Conservation (phyloP, 2,888 invertebrate genomes). For the Acrocyrtus sp. region DNA sequence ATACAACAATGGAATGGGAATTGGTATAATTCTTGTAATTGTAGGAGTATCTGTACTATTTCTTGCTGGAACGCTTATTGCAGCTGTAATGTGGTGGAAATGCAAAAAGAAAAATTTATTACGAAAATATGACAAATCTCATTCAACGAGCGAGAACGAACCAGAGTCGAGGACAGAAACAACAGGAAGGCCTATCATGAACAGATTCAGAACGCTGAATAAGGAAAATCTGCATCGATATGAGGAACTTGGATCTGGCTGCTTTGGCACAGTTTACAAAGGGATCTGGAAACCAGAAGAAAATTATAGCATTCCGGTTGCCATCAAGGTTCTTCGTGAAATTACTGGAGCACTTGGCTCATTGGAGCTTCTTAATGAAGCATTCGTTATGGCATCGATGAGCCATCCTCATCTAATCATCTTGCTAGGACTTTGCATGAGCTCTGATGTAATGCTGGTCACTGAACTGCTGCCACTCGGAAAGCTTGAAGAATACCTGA, state of each 20-base stretch:
- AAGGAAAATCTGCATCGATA: slow-evolving; percentile 92
- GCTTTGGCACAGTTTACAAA: slow-evolving; percentile 96
- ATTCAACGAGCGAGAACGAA: too few relatives aligned
- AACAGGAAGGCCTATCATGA: slow-evolving; percentile 92
- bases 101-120: too few relatives aligned
- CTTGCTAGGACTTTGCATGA: slow-evolving; percentile 94
- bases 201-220: slow-evolving; percentile 90
- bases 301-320: slow-evolving; percentile 93
- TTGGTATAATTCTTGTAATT: too few relatives aligned
- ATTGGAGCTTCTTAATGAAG: slow-evolving; percentile 95
- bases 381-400: slow-evolving; percentile 97
- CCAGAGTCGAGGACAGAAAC: too few relatives aligned
- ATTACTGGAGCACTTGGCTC: slow-evolving; percentile 82
- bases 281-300: slow-evolving; percentile 97
- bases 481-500: slow-evolving; percentile 92
- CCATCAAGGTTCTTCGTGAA: slow-evolving; percentile 94
- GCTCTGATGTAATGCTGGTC: slow-evolving; percentile 92
- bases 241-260: slow-evolving; percentile 92
- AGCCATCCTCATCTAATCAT: slow-evolving; percentile 95
- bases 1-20: too few relatives aligned
- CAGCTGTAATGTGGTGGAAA: too few relatives aligned
- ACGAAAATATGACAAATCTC: too few relatives aligned
- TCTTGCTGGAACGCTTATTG: too few relatives aligned
- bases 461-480: slow-evolving; percentile 98
- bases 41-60: too few relatives aligned